These are phyloP conservation scores for Heloderma charlesbogerti DNA, from an alignment of 2,113 vertebrate genomes.

Conservation along the genomic window DNA sequence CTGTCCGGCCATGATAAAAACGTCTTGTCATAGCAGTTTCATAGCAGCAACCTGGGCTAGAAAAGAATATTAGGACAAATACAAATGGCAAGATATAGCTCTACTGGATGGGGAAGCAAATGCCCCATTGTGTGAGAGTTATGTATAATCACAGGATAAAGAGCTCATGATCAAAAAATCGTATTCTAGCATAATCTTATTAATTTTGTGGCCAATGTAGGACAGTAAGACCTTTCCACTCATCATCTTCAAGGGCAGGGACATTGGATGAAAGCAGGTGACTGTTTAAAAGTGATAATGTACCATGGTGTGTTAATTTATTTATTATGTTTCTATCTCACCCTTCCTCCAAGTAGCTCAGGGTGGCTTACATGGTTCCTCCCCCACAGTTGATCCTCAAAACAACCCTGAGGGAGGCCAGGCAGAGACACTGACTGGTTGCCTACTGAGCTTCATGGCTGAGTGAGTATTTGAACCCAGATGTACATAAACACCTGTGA, in stretches of 20 bases:
- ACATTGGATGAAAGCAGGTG: neutral
- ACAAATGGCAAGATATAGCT: constrained; percentile 15
- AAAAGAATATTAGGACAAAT: constrained; percentile 19
- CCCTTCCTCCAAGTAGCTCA: neutral
- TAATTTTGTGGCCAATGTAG: neutral
- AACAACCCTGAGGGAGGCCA: neutral
- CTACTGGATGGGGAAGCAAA: neutral
- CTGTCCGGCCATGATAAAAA: constrained; percentile 95
- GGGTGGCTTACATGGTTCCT: neutral
- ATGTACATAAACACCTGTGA: neutral
- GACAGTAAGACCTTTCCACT: neutral
- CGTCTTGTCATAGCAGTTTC: constrained; percentile 93
- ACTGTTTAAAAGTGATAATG: neutral
- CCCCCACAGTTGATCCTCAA: neutral
- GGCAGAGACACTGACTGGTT: neutral
- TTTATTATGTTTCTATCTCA: neutral
- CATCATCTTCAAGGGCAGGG: neutral
- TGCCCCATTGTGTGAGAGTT: neutral
- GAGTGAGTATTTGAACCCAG: neutral
- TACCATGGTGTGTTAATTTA: neutral
- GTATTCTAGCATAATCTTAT: neutral
- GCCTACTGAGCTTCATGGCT: neutral
- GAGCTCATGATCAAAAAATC: neutral
- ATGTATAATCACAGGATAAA: neutral
- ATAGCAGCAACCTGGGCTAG: constrained; percentile 92